Percentiles rank a stretch among this genome's conserved stretches.
These are phyloP conservation scores for Punctoribates punctum DNA, from an alignment of 2,888 invertebrate species.

Conservation along the genomic window DNA sequence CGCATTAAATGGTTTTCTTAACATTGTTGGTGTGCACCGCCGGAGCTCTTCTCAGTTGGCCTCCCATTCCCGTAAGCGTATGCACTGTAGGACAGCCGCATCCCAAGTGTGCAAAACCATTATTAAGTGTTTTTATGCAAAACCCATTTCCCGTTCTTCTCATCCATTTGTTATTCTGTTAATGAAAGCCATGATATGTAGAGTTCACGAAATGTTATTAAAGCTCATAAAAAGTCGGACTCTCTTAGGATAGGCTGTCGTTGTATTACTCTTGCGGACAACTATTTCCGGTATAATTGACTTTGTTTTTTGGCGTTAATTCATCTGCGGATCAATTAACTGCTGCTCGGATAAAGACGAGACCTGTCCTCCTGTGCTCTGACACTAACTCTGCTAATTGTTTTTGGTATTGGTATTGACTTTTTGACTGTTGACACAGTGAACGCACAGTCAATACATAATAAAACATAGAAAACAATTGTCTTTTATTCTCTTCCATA, in stretches of 20 bases:
- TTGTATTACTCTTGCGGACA: background rate
- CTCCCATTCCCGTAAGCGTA: background rate
- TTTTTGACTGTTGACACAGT: constrained; percentile 7
- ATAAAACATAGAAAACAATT: background rate
- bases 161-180: background rate
- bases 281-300: constrained; percentile 32
- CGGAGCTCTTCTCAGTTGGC: background rate
- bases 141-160: background rate
- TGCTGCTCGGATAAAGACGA: background rate
- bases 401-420: background rate
- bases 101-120: background rate
- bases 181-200: constrained; percentile 5
- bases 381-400: background rate
- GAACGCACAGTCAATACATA: constrained; percentile 1
- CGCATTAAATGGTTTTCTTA: background rate
- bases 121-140: constrained; percentile 20
- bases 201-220: constrained; percentile 21
- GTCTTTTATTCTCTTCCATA: background rate
- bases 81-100: background rate
- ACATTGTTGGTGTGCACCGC: background rate
- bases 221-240: constrained; percentile 1
- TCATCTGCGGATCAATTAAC: background rate
- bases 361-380: background rate
- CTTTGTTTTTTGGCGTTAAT: background rate
- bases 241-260: background rate